phyloP scores from a whole-genome alignment of 2,888 invertebrate genomes.

The Lacanobia oleracea region DNA sequence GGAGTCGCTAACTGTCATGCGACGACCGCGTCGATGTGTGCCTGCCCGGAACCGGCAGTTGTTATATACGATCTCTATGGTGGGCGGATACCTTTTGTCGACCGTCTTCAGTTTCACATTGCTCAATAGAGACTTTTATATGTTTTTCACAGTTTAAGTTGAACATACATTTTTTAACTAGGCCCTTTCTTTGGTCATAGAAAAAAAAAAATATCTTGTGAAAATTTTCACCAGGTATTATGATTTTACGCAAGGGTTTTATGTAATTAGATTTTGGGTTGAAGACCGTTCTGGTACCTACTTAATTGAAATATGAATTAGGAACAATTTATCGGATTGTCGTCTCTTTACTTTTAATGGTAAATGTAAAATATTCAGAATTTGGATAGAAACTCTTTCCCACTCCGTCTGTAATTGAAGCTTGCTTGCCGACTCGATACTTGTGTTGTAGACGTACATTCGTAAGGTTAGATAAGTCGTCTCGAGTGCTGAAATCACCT shows the following conservation, averaged over 20 bases:
- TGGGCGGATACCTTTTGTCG: slow-evolving; percentile 60
- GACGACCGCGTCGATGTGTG: slow-evolving; percentile 26
- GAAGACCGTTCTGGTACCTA: background rate
- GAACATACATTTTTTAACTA: too few species aligned
- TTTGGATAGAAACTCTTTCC: slow-evolving; percentile 21
- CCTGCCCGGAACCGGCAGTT: slow-evolving; percentile 58
- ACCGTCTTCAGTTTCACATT: slow-evolving; percentile 41
- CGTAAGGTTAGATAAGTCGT: slow-evolving; percentile 71
- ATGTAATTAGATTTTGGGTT: too few species aligned
- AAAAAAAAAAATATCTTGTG: background rate
- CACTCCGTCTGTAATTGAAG: slow-evolving; percentile 44
- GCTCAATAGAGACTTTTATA: slow-evolving; percentile 14
- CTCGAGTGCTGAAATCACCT: slow-evolving; percentile 75
- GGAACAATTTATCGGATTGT: background rate
- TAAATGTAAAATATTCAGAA: slow-evolving; percentile 19
- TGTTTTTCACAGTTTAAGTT: slow-evolving; percentile 7
- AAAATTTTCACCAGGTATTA: background rate
- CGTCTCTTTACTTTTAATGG: slow-evolving; percentile 1
- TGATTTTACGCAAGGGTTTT: background rate
- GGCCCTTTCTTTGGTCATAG: too few species aligned
- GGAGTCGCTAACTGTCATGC: slow-evolving; percentile 38
- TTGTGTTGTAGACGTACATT: slow-evolving; percentile 51
- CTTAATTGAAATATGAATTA: background rate
- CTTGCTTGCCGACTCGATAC: slow-evolving; percentile 45
- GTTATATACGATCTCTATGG: slow-evolving; percentile 47